A percentile compares a stretch with the other conserved stretches of the same genome.
Evolutionary conservation across 2,113 vertebrate species (phyloP).

Genomic region (Poeciliopsis turrubarensis): DNA sequence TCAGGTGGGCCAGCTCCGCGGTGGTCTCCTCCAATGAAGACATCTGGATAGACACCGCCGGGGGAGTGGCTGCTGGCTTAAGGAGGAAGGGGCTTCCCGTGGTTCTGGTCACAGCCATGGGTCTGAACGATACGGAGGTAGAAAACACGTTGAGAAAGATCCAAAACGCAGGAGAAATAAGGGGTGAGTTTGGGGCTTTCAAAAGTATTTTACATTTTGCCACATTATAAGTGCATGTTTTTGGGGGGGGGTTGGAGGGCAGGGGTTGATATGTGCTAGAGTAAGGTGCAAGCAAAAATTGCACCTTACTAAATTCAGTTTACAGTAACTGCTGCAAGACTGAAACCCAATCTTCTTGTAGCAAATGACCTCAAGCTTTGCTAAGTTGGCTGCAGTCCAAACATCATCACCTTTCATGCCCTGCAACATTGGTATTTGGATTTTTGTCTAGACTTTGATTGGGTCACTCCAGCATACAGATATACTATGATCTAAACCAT

Average conservation of each 20-base stretch:
- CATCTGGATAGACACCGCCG: constrained; percentile 87
- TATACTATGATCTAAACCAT: neutral
- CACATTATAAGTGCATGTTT: neutral
- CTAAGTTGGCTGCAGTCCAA: neutral
- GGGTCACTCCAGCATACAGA: too few species aligned
- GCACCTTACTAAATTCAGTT: too few species aligned
- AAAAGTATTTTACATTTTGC: neutral
- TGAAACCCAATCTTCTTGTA: too few species aligned
- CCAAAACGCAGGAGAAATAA: constrained; percentile 76
- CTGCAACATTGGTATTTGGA: neutral
- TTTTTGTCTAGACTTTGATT: neutral
- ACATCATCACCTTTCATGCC: neutral
- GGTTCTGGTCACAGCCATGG: constrained; percentile 78
- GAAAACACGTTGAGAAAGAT: constrained; percentile 80
- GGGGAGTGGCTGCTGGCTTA: constrained; percentile 80
- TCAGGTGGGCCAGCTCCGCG: constrained; percentile 87
- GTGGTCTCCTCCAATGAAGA: constrained; percentile 88
- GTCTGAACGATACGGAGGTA: constrained; percentile 79
- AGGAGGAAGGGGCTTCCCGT: constrained; percentile 83
- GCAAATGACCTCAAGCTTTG: too few species aligned
- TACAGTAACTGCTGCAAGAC: too few species aligned
- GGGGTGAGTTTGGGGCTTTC: constrained; percentile 78
- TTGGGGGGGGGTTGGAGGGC: neutral
- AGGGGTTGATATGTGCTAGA: neutral
- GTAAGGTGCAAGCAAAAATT: too few species aligned